Evolutionary conservation across 2,888 invertebrate genomes (phyloP), one percentile per base, ranked within the genome.

Genomic region (Tigriopus californicus): DNA sequence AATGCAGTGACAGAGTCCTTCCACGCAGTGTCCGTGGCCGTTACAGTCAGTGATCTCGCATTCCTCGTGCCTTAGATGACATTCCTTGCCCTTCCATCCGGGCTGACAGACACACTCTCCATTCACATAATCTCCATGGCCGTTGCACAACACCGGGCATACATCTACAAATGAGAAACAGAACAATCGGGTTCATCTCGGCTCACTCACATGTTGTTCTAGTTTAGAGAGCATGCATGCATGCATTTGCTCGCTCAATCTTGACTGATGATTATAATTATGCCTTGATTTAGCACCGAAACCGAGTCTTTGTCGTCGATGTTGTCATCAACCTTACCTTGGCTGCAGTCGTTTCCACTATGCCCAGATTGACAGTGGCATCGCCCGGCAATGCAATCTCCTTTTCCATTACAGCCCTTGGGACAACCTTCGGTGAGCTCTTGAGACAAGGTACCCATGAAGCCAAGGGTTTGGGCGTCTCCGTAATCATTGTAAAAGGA

Each of bases 11-110:
- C 97, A 97, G 71, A 86, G 85, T 62, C 95, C 97, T 69, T 90
- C 88, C 63, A 86, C 82, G 73, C 97, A 98, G 69, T 88, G 87
- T 0, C 97, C 98, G 68, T 92, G 90, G 8, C 91, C 91, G 69
- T 88, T 89, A 74, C 97, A 97, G 71, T 92, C 91, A 33, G 88
- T 80, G 67, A 94, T 86, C 75, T 92, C 91, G 73, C 97, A 98
- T 74, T 95, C 92, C 69, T 91, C 88, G 71, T 90, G 89, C 47
- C 90, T 79, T 65, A 95, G 75, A 51, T 89, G 88, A 72, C 98
- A 98, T 72, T 98, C 97, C 68, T 86, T 86, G 65, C 97, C 97
- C 73, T 94, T 97, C 94, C 94, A 98, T 52, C 94, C 94, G 2
- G 89, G 86, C 73, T 94, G 91, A 72, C 97, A 98, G 68, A 89